Percentiles rank a stretch among this genome's conserved stretches.
phyloP scores from a whole-genome alignment of 2,888 invertebrate genomes.

The Diplolepis rosae region DNA sequence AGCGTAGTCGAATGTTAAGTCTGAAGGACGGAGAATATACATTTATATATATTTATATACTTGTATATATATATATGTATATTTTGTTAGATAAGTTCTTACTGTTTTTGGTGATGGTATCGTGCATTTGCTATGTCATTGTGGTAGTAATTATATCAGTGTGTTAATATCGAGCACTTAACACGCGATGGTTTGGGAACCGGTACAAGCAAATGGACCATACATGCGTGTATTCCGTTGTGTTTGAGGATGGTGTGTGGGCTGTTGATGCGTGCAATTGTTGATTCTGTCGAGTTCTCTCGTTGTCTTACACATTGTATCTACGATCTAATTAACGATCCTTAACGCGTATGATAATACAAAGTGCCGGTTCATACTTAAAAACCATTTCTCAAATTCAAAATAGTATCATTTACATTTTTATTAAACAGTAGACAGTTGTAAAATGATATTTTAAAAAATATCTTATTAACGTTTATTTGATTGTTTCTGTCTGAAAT shows the following conservation, averaged over 20 bases:
- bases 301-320: slow-evolving; percentile 52
- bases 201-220: slow-evolving; percentile 69
- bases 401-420: background rate
- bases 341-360: slow-evolving; percentile 20
- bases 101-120: slow-evolving; percentile 73
- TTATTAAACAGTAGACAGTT: background rate
- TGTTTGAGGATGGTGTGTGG: slow-evolving; percentile 64
- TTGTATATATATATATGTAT: slow-evolving; percentile 50
- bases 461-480: no score
- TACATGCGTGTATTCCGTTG: slow-evolving; percentile 56
- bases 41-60: slow-evolving; percentile 50
- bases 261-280: slow-evolving; percentile 60
- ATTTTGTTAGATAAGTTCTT: slow-evolving; percentile 63
- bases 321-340: slow-evolving; percentile 49
- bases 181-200: slow-evolving; percentile 55
- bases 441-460: slow-evolving; percentile 3
- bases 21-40: slow-evolving; percentile 57
- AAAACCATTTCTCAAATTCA: background rate
- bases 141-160: slow-evolving; percentile 56
- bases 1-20: slow-evolving; percentile 69
- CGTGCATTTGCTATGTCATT: slow-evolving; percentile 73
- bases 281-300: slow-evolving; percentile 55
- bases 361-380: slow-evolving; percentile 1
- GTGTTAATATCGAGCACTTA: slow-evolving; percentile 35
- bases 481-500: no score